Evolutionary conservation across 2,888 invertebrate species (phyloP).

Genomic region (Sepiola atlantica): DNA sequence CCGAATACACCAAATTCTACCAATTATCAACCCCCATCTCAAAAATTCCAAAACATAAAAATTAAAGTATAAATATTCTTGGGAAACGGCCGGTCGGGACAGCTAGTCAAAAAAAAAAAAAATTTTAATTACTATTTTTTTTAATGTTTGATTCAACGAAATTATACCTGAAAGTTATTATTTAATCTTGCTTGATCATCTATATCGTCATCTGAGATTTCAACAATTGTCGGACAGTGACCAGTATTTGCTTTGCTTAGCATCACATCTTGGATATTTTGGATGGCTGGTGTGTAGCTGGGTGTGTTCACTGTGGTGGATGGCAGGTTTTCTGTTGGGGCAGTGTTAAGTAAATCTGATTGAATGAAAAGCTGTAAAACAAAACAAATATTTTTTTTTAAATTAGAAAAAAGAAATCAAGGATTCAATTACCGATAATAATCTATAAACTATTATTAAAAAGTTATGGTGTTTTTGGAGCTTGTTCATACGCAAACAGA

Average conservation of each 20-base stretch:
- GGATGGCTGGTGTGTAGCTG: background rate
- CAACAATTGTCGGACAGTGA: background rate
- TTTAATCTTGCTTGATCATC: background rate
- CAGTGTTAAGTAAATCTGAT: background rate
- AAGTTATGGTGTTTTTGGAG: no score
- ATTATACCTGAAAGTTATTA: background rate
- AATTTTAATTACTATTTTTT: no score
- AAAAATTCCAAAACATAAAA: no score
- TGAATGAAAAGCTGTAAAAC: background rate
- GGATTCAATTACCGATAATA: no score
- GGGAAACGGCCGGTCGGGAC: no score
- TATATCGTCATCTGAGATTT: background rate
- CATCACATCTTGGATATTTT: slow-evolving; percentile 6
- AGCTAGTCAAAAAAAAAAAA: no score
- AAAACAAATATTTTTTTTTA: background rate
- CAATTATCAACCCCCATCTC: no score
- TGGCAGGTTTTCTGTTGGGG: slow-evolving; percentile 3
- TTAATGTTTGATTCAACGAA: background rate
- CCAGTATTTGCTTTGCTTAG: background rate
- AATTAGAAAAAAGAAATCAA: no score
- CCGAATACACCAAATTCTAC: no score
- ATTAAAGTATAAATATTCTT: no score
- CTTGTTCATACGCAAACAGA: no score
- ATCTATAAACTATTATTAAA: no score
- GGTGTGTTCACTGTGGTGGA: background rate